Conservation (phyloP, 2,113 vertebrate species). For the Poeciliopsis retropinna region DNA sequence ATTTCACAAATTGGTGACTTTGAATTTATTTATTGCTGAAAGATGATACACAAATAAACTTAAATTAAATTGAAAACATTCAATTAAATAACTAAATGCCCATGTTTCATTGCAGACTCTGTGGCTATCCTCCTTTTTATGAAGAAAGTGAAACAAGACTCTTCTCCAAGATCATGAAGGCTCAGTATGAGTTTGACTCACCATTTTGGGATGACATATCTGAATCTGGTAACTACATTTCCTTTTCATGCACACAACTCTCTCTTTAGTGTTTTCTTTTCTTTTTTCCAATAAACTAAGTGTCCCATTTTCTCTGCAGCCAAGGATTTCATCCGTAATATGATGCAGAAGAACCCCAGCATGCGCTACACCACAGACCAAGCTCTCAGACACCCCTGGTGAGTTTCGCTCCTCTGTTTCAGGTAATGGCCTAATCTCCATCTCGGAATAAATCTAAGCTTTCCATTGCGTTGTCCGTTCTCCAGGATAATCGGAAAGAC, state of each 20-base stretch:
- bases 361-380: constrained; percentile 88
- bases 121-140: constrained; percentile 96
- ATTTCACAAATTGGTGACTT: no score
- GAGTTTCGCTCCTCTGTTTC: constrained; percentile 49
- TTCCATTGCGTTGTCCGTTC: constrained; percentile 26
- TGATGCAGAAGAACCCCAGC: constrained; percentile 92
- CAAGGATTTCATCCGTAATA: constrained; percentile 93
- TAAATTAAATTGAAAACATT: no score
- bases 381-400: constrained; percentile 94
- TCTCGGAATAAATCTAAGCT: constrained; percentile 19
- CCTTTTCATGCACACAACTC: not conserved
- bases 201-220: constrained; percentile 98
- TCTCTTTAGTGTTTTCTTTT: not conserved
- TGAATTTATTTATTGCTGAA: no score
- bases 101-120: constrained; percentile 80
- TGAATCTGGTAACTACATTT: constrained; percentile 84
- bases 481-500: constrained; percentile 95
- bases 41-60: no score
- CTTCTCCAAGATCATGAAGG: constrained; percentile 97
- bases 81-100: not conserved
- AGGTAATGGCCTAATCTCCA: not conserved
- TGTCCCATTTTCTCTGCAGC: constrained; percentile 73
- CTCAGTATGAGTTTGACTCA: constrained; percentile 95
- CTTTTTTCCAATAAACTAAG: not conserved
- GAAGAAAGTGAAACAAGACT: constrained; percentile 94